These are phyloP conservation scores for Poecilobothrus nobilitatus DNA, from an alignment of 2,888 invertebrate genomes.

Conservation along the genomic window DNA sequence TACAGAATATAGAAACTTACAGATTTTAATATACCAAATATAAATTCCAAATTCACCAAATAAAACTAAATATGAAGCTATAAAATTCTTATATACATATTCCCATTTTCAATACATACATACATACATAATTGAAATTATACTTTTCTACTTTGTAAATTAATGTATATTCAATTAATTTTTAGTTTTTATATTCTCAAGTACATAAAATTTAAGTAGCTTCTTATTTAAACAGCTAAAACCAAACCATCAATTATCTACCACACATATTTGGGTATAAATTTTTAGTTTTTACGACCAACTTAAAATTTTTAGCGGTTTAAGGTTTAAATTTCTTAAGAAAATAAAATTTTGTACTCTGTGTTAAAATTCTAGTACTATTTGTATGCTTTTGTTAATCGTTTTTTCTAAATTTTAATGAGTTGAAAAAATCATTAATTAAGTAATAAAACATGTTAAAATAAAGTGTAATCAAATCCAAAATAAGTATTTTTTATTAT, in stretches of 20 bases:
- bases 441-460: neutral
- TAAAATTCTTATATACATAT: too few species aligned
- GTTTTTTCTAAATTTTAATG: neutral
- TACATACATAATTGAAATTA: too few species aligned
- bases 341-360: neutral
- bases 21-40: too few species aligned
- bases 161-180: neutral
- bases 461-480: neutral
- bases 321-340: too few species aligned
- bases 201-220: neutral
- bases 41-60: too few species aligned
- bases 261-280: neutral
- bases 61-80: too few species aligned
- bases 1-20: too few species aligned
- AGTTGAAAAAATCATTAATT: conserved; percentile 4
- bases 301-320: too few species aligned
- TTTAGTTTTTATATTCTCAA: too few species aligned
- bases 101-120: too few species aligned
- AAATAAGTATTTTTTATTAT: neutral
- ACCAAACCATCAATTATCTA: neutral
- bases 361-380: too few species aligned
- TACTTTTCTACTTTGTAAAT: neutral
- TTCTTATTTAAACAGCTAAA: neutral
- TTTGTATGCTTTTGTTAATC: neutral
- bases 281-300: neutral